Percentiles rank a stretch among this genome's conserved stretches.
These are phyloP conservation scores for Erebia aethiops DNA, from an alignment of 2,888 invertebrate species.

Conservation along the genomic window DNA sequence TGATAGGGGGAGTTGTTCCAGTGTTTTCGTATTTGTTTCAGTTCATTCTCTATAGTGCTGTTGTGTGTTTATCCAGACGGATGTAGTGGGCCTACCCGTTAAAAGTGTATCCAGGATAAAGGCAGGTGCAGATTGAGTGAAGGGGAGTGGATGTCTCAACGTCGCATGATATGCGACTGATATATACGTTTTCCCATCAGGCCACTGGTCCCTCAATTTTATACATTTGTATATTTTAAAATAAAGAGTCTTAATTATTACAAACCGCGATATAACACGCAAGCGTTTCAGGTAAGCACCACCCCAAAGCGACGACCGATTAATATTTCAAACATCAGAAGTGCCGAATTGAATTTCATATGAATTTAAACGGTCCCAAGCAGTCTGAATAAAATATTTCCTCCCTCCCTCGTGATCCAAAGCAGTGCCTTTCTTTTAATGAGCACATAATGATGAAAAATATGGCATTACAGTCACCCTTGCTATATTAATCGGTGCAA, in stretches of 20 bases:
- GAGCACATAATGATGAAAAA: conserved; percentile 74
- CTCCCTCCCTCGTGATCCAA: conserved; percentile 43
- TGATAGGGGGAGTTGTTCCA: conserved; percentile 21
- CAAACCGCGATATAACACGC: no score
- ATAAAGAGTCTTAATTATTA: no score
- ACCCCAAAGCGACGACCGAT: conserved; percentile 17
- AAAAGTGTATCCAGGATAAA: not conserved
- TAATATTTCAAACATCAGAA: conserved; percentile 40
- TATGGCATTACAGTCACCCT: conserved; percentile 55
- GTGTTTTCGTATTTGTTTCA: conserved; percentile 26
- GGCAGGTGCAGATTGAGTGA: no score
- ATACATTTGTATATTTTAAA: no score
- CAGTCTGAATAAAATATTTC: conserved; percentile 48
- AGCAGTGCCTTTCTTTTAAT: conserved; percentile 73
- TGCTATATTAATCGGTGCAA: conserved; percentile 57
- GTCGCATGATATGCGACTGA: no score
- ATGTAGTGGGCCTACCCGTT: not conserved
- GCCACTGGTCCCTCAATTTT: no score
- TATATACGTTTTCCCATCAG: no score
- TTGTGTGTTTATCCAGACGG: conserved; percentile 10
- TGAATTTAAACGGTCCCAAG: conserved; percentile 36
- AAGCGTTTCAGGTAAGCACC: not conserved
- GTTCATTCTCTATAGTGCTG: conserved; percentile 22
- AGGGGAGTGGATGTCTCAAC: no score
- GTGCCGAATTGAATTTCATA: conserved; percentile 41